A percentile compares a stretch with the other conserved stretches of the same genome.
phyloP scores from a whole-genome alignment of 2,797 vertebrate genomes.

The Tenualosa thibaudeaui region DNA sequence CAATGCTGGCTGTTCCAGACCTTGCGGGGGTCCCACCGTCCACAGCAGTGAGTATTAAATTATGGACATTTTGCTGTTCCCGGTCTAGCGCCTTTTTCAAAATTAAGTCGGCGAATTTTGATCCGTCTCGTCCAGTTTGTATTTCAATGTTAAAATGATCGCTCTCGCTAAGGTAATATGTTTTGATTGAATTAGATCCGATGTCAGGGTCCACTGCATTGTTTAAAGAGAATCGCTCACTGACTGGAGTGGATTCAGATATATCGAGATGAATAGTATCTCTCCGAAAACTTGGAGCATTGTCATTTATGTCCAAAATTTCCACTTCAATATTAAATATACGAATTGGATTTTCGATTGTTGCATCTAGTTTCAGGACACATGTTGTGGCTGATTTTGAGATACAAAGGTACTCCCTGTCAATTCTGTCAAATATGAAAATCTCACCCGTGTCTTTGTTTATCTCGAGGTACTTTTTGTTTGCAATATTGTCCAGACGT shows the following conservation, averaged over 20 bases:
- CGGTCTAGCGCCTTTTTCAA: constrained; percentile 61
- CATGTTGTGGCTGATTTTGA: constrained; percentile 19
- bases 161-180: constrained; percentile 61
- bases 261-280: constrained; percentile 70
- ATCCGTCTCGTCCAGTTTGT: constrained; percentile 61
- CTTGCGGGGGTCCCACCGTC: constrained; percentile 68
- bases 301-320: constrained; percentile 45
- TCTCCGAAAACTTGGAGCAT: constrained; percentile 51
- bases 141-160: constrained; percentile 61
- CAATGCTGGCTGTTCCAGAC: constrained; percentile 69
- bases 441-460: constrained; percentile 61
- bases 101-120: constrained; percentile 63
- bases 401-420: constrained; percentile 45
- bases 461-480: constrained; percentile 60
- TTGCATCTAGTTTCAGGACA: constrained; percentile 43
- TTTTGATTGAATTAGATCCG: constrained; percentile 59
- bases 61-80: constrained; percentile 59
- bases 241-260: constrained; percentile 63
- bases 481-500: constrained; percentile 51
- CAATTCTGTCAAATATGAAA: constrained; percentile 43
- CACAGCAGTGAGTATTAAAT: constrained; percentile 65
- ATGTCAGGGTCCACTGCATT: constrained; percentile 64
- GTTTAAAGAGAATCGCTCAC: constrained; percentile 63
- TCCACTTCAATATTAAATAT: constrained; percentile 53
- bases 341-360: constrained; percentile 32